These are phyloP conservation scores for Cetonia aurata DNA, from an alignment of 2,888 invertebrate species.

Conservation along the genomic window DNA sequence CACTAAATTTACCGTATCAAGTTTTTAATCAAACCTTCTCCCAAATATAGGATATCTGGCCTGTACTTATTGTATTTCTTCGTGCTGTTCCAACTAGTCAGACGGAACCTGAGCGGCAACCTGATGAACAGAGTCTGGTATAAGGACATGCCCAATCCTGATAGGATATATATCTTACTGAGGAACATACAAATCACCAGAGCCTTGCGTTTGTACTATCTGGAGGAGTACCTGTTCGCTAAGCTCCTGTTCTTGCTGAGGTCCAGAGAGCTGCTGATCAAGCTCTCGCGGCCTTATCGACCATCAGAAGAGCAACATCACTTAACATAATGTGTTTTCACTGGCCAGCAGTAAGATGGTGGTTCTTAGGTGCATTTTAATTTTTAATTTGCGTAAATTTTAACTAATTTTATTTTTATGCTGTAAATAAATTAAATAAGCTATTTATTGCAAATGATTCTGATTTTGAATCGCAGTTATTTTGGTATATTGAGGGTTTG, in stretches of 20 bases:
- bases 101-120: constrained; percentile 63
- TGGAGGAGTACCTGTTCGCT: constrained; percentile 76
- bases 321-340: too few relatives aligned
- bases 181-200: constrained; percentile 66
- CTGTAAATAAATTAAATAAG: too few relatives aligned
- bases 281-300: constrained; percentile 51
- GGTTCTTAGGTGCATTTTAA: too few relatives aligned
- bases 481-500: too few relatives aligned
- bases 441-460: too few relatives aligned
- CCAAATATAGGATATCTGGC: constrained; percentile 72
- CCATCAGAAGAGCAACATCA: background rate
- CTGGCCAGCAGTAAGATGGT: too few relatives aligned
- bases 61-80: constrained; percentile 76
- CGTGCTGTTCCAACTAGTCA: constrained; percentile 71
- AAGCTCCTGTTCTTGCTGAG: constrained; percentile 75
- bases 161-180: constrained; percentile 57
- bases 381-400: too few relatives aligned
- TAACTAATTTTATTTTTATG: too few relatives aligned
- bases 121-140: constrained; percentile 37
- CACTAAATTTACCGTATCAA: background rate
- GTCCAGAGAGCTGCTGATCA: constrained; percentile 67
- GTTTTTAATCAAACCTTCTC: background rate
- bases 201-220: constrained; percentile 69
- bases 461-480: too few relatives aligned
- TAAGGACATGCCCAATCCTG: constrained; percentile 56